Evolutionary conservation across 2,113 vertebrate genomes (phyloP).

Genomic region (Protomyctophum bolini): DNA sequence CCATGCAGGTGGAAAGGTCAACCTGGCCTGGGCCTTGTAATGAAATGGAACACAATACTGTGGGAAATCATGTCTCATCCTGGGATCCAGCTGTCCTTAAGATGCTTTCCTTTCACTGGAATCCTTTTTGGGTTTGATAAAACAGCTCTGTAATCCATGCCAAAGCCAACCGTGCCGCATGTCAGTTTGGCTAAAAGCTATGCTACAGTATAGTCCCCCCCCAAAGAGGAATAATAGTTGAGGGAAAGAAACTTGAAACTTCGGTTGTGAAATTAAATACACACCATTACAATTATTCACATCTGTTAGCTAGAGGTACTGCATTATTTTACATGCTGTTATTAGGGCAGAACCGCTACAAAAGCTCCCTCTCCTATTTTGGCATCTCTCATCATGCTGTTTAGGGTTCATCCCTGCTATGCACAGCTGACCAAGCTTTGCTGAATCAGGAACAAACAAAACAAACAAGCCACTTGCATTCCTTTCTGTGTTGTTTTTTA

Average conservation of each 20-base stretch:
- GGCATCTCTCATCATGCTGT: constrained; percentile 14
- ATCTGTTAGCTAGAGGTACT: constrained; percentile 7
- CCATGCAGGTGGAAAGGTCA: constrained; percentile 7
- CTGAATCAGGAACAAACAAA: constrained; percentile 6
- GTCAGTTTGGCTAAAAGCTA: background rate
- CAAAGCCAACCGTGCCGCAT: constrained; percentile 28
- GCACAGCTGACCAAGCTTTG: constrained; percentile 32
- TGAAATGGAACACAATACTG: background rate
- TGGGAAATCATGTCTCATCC: too few species aligned
- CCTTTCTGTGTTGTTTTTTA: background rate
- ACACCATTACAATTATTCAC: background rate
- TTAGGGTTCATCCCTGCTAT: background rate
- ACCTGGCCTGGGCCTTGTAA: background rate
- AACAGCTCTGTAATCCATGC: constrained; percentile 12
- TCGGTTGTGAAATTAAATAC: constrained; percentile 4
- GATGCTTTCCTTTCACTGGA: background rate
- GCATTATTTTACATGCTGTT: constrained; percentile 56
- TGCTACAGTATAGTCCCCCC: too few species aligned
- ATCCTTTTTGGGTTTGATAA: background rate
- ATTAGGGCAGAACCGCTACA: constrained; percentile 33
- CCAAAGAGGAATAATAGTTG: too few species aligned
- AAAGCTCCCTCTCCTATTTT: background rate
- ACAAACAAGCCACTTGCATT: constrained; percentile 10
- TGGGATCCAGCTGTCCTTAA: too few species aligned
- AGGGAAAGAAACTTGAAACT: background rate